Evolutionary conservation across 2,888 invertebrate genomes (phyloP), one percentile per base, ranked within the genome.

Genomic region (Sepioteuthis lessoniana): DNA sequence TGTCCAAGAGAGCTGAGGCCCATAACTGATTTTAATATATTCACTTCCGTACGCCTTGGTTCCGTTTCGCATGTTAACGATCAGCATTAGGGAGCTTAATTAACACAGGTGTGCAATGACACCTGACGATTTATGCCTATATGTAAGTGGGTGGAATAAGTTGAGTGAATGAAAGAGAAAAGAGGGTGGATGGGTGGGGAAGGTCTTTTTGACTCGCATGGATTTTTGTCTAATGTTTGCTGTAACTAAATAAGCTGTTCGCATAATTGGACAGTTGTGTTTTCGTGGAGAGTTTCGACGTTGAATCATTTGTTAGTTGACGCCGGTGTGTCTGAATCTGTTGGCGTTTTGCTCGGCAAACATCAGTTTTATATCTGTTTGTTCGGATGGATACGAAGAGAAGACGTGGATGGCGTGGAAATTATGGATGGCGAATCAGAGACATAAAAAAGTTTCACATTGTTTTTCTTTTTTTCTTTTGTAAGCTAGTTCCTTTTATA

Each of bases 21-120:
- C n/a, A n/a, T 13, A 35, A 76, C 76, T 76, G 76, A 10, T n/a
- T 76, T 76, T 76, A 76, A 76, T 76, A n/a, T n/a, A 35, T 76
- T 76, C 76, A n/a, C n/a, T 35, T n/a, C 76, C 76, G 76, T 76
- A 76, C 76, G 16, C 76, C n/a, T 76, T n/a, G 25, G n/a, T 76
- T 76, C 76, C 76, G 76, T n/a, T 76, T 76, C 76, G 76, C 76
- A 76, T 76, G 76, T 76, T 76, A 76, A 76, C n/a, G 76, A 76
- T 76, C 76, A 19, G 19, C 76, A 76, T 76, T 76, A 76, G n/a
- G n/a, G 76, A 76, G 76, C n/a, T 16, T 76, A 76, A 76, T 76
- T n/a, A 76, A 76, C 76, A n/a, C 76, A 76, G n/a, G n/a, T 76
- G 76, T 76, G 35, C n/a, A 76, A 76, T 76, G 35, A 76, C n/a